Conservation (phyloP, 2,797 vertebrate genomes). For the Scarus forsteni region DNA sequence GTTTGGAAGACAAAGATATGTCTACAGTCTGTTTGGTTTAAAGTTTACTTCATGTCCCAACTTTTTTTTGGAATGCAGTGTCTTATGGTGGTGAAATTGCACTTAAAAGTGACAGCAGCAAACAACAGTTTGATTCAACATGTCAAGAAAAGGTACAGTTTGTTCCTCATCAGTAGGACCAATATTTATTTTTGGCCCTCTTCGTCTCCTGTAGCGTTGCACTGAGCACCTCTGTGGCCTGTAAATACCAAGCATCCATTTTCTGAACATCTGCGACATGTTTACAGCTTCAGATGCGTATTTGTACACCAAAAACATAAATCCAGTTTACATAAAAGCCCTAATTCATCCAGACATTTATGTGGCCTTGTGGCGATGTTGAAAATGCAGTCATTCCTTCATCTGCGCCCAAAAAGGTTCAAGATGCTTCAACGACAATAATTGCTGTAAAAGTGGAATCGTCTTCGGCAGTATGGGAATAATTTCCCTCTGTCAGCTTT, state of each 20-base stretch:
- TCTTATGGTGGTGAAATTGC: too few relatives aligned
- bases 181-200: too few relatives aligned
- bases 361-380: constrained; percentile 62
- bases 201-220: too few relatives aligned
- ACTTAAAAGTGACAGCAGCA: too few relatives aligned
- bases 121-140: too few relatives aligned
- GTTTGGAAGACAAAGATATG: too few relatives aligned
- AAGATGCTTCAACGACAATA: constrained; percentile 63
- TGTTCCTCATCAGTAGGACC: too few relatives aligned
- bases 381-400: constrained; percentile 58
- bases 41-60: too few relatives aligned
- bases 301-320: constrained; percentile 68
- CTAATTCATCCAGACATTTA: constrained; percentile 71
- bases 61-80: too few relatives aligned
- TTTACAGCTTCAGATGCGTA: constrained; percentile 57
- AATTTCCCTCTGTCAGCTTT: constrained; percentile 72
- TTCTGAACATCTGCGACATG: constrained; percentile 74
- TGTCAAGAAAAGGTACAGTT: too few relatives aligned
- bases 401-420: constrained; percentile 67
- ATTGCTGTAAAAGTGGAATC: constrained; percentile 60
- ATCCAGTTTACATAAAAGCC: constrained; percentile 69
- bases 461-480: constrained; percentile 68
- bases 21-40: too few relatives aligned
- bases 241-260: constrained; percentile 13
- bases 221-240: too few relatives aligned